phyloP scores from a whole-genome alignment of 2,113 vertebrate species.

The Bos javanicus region DNA sequence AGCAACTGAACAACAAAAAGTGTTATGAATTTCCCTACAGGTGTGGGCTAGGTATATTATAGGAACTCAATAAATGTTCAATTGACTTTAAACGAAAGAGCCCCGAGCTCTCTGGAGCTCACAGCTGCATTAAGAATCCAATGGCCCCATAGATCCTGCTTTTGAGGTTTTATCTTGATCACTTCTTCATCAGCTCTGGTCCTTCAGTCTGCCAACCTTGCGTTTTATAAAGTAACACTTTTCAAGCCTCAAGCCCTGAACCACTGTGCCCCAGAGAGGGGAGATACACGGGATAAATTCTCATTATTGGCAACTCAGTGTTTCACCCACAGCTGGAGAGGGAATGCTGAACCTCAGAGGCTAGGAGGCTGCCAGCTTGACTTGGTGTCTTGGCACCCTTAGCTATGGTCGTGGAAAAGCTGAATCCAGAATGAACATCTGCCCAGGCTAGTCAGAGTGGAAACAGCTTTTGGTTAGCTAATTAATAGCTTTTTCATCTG shows the following conservation, averaged over 20 bases:
- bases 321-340: background rate
- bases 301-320: background rate
- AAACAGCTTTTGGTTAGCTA: slow-evolving; percentile 48
- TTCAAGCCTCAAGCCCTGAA: background rate
- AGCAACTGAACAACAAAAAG: background rate
- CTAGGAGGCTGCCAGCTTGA: background rate
- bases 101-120: background rate
- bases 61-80: background rate
- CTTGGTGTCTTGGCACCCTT: background rate
- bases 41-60: background rate
- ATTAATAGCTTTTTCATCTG: slow-evolving; percentile 55
- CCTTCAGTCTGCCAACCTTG: background rate
- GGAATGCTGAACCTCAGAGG: background rate
- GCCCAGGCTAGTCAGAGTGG: slow-evolving; percentile 34
- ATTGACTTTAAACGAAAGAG: background rate
- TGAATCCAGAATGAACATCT: slow-evolving; percentile 51
- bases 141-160: background rate
- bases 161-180: background rate
- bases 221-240: background rate
- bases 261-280: background rate
- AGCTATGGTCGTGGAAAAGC: slow-evolving; percentile 5
- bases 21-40: background rate
- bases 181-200: background rate
- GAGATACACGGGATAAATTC: background rate
- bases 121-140: background rate